Evolutionary conservation across 2,888 invertebrate species (phyloP), one percentile per base, ranked within the genome.

Genomic region (Ophion obscuratus): DNA sequence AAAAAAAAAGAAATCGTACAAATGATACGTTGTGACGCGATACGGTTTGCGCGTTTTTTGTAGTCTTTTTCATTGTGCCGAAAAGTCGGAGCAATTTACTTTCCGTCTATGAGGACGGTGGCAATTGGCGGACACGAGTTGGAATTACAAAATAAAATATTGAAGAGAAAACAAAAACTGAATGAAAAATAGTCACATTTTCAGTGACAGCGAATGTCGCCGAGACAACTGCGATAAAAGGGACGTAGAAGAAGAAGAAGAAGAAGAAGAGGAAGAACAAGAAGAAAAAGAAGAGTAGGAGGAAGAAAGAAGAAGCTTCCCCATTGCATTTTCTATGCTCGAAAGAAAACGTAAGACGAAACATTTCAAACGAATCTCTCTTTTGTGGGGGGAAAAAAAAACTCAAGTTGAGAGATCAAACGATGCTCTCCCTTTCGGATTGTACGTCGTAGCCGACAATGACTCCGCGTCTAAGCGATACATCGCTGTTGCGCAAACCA

Each of bases 401-500:
- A 20, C 7, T 74, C 77, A 78, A 77, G 53, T 14, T 3, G 64
- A 85, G 24, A 10, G 11, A 81, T 95, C 91, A 96, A 85, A 96
- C 96, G 89, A 96, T 96, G 92, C 96, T 96, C 89, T 96, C 96
- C 84, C 95, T 95, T 89, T 96, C 96, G 10, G 95, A 93, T 90
- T 95, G 95, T 86, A 95, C 93, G 89, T 95, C 95, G 90, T 95
- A 96, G 62, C 95, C 95, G 85, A 94, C 93, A 79, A 95, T 94
- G 76, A 95, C 95, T 17, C 95, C 95, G 87, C 95, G 95, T 83
- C 95, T 95, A 57, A 96, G 92, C 14, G 95, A 95, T 40, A 95
- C 94, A 89, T 95, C 95, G 90, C 96, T 97, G 88, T 96, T 95
- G 88, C 97, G 96, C 86, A 97, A 94, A 81, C 96, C 96, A 90